Conservation (phyloP, 2,888 invertebrate species). For the Ypsolopha scabrella region DNA sequence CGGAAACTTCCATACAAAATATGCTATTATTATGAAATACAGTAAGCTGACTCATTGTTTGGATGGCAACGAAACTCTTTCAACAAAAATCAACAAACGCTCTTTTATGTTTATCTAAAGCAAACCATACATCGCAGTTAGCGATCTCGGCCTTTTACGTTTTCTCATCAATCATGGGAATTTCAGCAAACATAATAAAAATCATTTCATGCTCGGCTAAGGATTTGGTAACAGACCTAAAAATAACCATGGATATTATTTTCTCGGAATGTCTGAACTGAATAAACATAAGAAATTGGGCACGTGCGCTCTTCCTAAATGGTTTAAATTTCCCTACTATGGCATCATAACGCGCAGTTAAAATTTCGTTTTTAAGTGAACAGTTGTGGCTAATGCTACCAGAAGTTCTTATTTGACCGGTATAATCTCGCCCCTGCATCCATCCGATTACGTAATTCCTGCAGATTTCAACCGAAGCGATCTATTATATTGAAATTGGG, state of each 20-base stretch:
- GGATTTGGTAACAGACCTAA: neutral
- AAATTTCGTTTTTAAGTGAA: no score
- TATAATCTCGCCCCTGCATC: conserved; percentile 1
- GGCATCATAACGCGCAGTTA: conserved; percentile 1
- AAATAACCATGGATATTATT: neutral
- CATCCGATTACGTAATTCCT: neutral
- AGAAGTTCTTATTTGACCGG: no score
- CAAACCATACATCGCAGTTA: conserved; percentile 1
- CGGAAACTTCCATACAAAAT: no score
- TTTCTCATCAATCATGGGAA: conserved; percentile 1
- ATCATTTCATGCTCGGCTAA: neutral
- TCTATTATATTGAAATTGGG: conserved; percentile 10
- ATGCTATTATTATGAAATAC: no score
- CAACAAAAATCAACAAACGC: conserved; percentile 29
- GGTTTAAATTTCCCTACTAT: conserved; percentile 6
- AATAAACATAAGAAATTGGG: neutral
- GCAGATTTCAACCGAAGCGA: conserved; percentile 4
- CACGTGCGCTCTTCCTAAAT: no score
- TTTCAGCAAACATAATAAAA: conserved; percentile 2
- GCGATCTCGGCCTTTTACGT: conserved; percentile 2
- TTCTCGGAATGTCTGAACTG: neutral
- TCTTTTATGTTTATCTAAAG: conserved; percentile 19
- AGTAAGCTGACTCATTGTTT: conserved; percentile 25
- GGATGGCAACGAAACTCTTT: conserved; percentile 19
- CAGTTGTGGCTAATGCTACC: no score